Conservation (phyloP, 2,113 vertebrate species). For the Variabilichromis moorii region DNA sequence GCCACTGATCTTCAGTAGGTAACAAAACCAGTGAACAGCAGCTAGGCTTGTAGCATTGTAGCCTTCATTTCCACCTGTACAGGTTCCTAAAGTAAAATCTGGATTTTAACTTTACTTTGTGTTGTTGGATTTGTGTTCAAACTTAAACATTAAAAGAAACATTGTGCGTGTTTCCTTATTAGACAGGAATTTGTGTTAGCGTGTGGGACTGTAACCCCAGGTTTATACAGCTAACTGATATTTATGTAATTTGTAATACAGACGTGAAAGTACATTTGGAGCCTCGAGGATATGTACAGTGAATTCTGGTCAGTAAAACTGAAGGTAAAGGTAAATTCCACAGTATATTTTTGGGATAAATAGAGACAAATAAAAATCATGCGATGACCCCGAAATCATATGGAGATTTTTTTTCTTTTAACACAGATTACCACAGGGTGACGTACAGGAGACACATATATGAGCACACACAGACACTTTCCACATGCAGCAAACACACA, state of each 20-base stretch:
- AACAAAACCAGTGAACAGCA: not conserved
- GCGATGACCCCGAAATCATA: not conserved
- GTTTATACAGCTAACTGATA: not conserved
- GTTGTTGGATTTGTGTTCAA: not conserved
- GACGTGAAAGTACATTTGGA: not conserved
- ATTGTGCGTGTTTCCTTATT: not conserved
- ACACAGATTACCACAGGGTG: conserved; percentile 5
- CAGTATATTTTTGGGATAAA: not conserved
- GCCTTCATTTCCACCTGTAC: not conserved
- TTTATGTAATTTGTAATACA: not conserved
- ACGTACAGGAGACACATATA: not conserved
- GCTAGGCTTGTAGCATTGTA: not conserved
- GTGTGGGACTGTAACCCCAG: not conserved
- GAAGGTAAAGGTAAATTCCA: not conserved
- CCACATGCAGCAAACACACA: not conserved
- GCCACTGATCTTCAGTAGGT: not conserved
- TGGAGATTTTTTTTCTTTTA: conserved; percentile 3
- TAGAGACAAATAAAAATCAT: not conserved
- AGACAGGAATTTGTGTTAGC: not conserved
- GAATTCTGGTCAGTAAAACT: not conserved
- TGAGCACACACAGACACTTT: not conserved
- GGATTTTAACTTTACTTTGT: not conserved
- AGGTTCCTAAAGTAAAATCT: not conserved
- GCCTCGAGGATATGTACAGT: not conserved
- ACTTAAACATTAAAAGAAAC: not conserved